These are phyloP conservation scores for Lampris megalopsis DNA, from an alignment of 2,113 vertebrate species.

Conservation along the genomic window DNA sequence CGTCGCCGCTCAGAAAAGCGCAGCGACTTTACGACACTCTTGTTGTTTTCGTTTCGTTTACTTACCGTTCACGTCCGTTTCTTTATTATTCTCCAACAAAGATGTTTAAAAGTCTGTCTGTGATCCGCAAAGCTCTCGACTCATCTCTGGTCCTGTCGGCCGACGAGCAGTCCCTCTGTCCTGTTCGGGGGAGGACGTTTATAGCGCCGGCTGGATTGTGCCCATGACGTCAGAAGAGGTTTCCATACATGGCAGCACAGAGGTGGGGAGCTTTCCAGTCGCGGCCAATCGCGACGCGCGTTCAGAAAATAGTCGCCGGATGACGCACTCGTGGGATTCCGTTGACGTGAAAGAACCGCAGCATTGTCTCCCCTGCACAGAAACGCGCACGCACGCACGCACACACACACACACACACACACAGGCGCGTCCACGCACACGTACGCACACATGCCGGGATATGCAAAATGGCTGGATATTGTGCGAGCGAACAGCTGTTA, in stretches of 20 bases:
- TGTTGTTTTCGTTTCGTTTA: neutral
- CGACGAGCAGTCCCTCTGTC: conserved; percentile 33
- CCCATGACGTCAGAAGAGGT: conserved; percentile 85
- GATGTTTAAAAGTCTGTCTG: conserved; percentile 23
- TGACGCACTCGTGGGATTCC: conserved; percentile 97
- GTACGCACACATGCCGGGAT: neutral
- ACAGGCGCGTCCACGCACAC: neutral
- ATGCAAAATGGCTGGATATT: neutral
- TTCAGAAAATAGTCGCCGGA: conserved; percentile 72
- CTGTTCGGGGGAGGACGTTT: conserved; percentile 23
- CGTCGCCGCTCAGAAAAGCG: no score
- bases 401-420: neutral
- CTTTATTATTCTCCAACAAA: neutral
- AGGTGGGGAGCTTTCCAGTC: conserved; percentile 86
- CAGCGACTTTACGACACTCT: neutral
- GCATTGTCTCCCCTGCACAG: conserved; percentile 39
- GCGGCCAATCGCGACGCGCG: conserved; percentile 77
- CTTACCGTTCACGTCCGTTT: conserved; percentile 62
- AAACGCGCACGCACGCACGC: conserved; percentile 13
- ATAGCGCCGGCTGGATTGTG: conserved; percentile 58
- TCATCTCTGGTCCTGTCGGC: conserved; percentile 47
- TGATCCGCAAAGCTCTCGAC: conserved; percentile 46
- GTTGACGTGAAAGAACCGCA: conserved; percentile 89
- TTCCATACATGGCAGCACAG: conserved; percentile 83
- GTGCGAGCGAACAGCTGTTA: no score